Conservation (phyloP, 2,797 vertebrate species). For the Cottoperca gobio region DNA sequence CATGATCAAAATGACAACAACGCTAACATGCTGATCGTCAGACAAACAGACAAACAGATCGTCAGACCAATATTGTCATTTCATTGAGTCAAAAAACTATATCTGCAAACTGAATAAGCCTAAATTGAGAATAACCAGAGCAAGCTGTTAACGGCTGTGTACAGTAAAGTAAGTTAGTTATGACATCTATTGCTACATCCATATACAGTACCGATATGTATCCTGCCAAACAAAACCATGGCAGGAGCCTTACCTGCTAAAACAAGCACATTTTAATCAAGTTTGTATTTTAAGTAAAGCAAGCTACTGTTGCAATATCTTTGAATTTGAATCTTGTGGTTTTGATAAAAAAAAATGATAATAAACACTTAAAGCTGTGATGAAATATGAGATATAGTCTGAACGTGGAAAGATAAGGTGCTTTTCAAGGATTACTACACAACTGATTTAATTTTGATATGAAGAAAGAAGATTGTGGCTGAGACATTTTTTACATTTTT, state of each 20-base stretch:
- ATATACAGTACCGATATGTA: not conserved
- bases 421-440: slow-evolving; percentile 13
- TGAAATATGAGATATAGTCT: slow-evolving; percentile 6
- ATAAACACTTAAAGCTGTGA: not conserved
- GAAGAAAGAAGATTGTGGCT: slow-evolving; percentile 16
- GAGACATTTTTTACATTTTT: slow-evolving; percentile 2
- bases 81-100: not conserved
- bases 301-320: not conserved
- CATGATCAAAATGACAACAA: not conserved
- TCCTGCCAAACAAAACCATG: not conserved
- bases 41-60: not conserved
- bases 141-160: not conserved
- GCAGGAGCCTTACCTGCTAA: not conserved
- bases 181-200: not conserved
- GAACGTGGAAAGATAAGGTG: slow-evolving; percentile 5
- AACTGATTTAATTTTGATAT: slow-evolving; percentile 31
- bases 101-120: not conserved
- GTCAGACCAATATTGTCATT: not conserved
- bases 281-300: not conserved
- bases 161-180: not conserved
- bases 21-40: not conserved
- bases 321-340: not conserved
- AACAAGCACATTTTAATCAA: not conserved
- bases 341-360: not conserved
- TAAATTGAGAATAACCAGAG: not conserved